Conservation (phyloP, 1,140 invertebrate genomes). For the Portunus trituberculatus region DNA sequence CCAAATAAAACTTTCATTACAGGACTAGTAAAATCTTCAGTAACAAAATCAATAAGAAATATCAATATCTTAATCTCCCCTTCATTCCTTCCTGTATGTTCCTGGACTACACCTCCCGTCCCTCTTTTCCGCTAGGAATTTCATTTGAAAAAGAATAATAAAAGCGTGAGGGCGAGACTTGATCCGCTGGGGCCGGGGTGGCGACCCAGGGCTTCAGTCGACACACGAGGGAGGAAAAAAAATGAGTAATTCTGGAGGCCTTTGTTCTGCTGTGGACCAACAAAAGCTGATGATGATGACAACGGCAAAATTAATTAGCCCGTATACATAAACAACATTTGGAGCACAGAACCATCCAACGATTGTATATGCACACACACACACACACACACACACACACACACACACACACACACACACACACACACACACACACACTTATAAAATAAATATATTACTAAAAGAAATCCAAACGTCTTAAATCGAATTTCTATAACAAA, state of each 20-base stretch:
- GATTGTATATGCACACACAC: not conserved
- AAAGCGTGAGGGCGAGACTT: no score
- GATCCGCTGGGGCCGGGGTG: not conserved
- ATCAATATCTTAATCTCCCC: no score
- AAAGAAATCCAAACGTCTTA: no score
- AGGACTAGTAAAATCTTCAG: no score
- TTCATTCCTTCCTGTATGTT: no score
- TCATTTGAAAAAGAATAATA: no score
- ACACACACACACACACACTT: slow-evolving; percentile 47
- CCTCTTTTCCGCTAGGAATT: no score
- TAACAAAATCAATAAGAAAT: no score
- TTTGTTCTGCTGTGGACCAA: not conserved
- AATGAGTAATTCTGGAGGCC: not conserved
- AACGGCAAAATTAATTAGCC: slow-evolving; percentile 22
- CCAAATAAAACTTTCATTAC: no score
- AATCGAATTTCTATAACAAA: no score
- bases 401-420: slow-evolving; percentile 34
- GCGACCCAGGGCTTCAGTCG: not conserved
- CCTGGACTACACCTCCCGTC: no score
- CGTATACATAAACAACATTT: slow-evolving; percentile 14
- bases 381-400: slow-evolving; percentile 40
- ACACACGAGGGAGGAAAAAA: slow-evolving; percentile 4
- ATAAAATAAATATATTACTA: no score
- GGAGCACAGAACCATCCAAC: not conserved
- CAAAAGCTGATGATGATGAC: slow-evolving; percentile 12